Base-by-base conservation (phyloP, 1,140 invertebrate genomes). In the Drusus annulatus region DNA sequence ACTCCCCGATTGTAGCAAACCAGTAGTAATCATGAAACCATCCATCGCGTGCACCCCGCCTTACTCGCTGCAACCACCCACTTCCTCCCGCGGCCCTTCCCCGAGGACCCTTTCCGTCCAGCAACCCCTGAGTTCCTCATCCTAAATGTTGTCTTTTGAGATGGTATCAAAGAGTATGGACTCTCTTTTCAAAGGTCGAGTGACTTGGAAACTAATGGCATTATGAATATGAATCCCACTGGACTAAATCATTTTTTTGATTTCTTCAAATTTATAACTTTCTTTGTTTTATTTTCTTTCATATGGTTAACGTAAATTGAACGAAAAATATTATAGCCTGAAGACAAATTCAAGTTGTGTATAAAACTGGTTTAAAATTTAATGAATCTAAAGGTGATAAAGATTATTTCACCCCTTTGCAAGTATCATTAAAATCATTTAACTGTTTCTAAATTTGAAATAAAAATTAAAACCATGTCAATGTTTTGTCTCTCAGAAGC, bases 131-230 rank as follows among this genome's bases (percentile, higher is more conserved):
- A 69, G 65, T 45, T 36, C 65, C 36, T 19, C 65, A 50, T 51
- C 28, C 17, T 69, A 69, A 69, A 69, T 51, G 36, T 69, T 69
- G 17, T 69, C 65, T 69, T 69, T 69, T 45, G 65, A 69, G 36
- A n/a, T 25, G 65, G 65, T n/a, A 15, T 65, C n/a, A 51, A 16
- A 69, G 17, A 21, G 65, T 69, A 36, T 69, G 65, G 65, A 45
- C 15, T 51, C 23, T 69, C 16, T 51, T 69, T 51, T 51, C 50
- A 19, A 19, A 21, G 5, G 65, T 50, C 17, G 45, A 69, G 65
- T 69, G 19, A 51, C 65, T 69, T 51, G 36, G 36, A 69, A 69
- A 45, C 51, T 45, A 69, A 69, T 69, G 62, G 16, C 62, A 21
- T 69, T 69, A 69, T 51, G 15, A 36, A 69, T 69, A 69, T 51